Percentiles rank a stretch among this genome's conserved stretches.
Conservation (phyloP, 2,113 vertebrate species). For the Tachuris rubrigastra region DNA sequence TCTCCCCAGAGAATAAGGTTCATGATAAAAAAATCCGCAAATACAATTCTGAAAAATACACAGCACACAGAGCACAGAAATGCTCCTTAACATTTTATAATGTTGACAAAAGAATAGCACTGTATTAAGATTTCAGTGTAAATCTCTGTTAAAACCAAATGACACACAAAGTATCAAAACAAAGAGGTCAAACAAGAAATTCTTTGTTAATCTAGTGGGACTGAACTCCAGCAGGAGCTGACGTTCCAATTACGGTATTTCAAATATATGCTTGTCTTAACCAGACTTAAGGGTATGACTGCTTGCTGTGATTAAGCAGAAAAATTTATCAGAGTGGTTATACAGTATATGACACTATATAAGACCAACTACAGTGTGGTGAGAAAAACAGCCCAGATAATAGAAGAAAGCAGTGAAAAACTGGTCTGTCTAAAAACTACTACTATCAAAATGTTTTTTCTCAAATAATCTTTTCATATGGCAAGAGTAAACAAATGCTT, state of each 20-base stretch:
- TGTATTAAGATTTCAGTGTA: neutral
- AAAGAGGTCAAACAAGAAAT: conserved; percentile 18
- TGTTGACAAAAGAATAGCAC: neutral
- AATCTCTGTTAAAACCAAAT: neutral
- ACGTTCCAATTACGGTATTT: conserved; percentile 24
- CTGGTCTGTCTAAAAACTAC: neutral
- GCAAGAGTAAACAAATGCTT: neutral
- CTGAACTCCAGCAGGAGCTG: conserved; percentile 42
- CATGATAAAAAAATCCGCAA: conserved; percentile 98
- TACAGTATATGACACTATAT: conserved; percentile 8
- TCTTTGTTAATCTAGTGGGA: conserved; percentile 36
- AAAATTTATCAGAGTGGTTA: conserved; percentile 10
- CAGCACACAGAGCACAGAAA: conserved; percentile 10
- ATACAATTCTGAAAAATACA: conserved; percentile 88
- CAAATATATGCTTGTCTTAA: conserved; percentile 45
- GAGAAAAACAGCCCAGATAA: neutral
- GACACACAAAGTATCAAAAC: neutral
- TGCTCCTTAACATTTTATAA: neutral
- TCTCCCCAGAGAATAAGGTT: conserved; percentile 99
- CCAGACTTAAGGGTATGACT: conserved; percentile 30
- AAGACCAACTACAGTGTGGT: neutral
- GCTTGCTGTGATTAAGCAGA: conserved; percentile 46
- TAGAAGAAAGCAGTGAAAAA: neutral
- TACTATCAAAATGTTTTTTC: neutral
- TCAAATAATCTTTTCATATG: neutral